Base-by-base conservation (phyloP, 2,797 vertebrate genomes). In the Helarctos malayanus region DNA sequence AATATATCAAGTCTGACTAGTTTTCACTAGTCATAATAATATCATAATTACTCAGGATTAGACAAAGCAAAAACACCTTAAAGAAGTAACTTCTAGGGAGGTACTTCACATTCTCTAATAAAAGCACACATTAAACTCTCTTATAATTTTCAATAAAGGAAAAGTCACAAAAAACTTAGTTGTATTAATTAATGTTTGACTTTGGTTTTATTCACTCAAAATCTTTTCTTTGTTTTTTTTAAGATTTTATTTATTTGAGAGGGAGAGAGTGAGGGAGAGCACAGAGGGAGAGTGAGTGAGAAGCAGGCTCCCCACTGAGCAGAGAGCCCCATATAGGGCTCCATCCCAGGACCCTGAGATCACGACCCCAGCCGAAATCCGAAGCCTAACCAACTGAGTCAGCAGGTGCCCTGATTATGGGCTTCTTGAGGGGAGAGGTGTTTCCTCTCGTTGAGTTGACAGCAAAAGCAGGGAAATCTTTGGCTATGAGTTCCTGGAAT, bases 151-250 rank as follows among this genome's bases (percentile, higher is more conserved):
- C 65, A 88, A 23, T 57, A 85, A 81, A 13, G 81, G 38, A 86
- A 92, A 89, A 57, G 45, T n/a, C 71, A 59, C 23, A 59, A 35
- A 52, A 95, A 81, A 49, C 35, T 79, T 63, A 23, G n/a, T 38
- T 71, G 12, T 81, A 5, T 63, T 63, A 63, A 52, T 63, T 81
- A 63, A 56, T 59, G 23, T 59, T 68, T 59, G 73, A 54, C 19
- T 83, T 85, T 61, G 35, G 73, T 85, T 96, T 92, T 92, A 80
- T 35, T 89, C 27, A 96, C 18, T 93, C 10, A 45, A 78, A 79
- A 21, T 49, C 65, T 41, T 41, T 41, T 41, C 1, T 41, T 38
- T 89, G 68, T 4, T 65, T 61, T 61, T 61, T 61, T 29, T 7
- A 56, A 32, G 59, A 61, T 61, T 61, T 63, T 32, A 63, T 63